A percentile compares a stretch with the other conserved stretches of the same genome.
Conservation (phyloP, 1,140 invertebrate species). For the Drosophila mauritiana region DNA sequence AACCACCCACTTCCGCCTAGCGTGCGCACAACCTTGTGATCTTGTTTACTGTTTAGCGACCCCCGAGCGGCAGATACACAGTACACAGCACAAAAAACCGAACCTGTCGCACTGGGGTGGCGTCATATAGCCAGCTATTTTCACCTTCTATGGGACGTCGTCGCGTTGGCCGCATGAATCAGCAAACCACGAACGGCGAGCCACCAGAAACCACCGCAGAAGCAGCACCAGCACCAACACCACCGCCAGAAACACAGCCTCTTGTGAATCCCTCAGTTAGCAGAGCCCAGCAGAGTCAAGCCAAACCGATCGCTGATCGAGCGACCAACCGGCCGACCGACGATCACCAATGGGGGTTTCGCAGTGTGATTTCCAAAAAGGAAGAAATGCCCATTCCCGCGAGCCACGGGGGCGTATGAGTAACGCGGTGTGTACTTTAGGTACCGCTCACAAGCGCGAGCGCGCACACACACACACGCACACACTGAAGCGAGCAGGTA, state of each 20-base stretch:
- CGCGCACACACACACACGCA: not conserved
- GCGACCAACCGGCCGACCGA: not conserved
- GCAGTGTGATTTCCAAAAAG: constrained; percentile 68
- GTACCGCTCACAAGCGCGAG: constrained; percentile 33
- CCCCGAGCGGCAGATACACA: constrained; percentile 43
- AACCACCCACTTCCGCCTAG: constrained; percentile 74
- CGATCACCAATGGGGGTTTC: constrained; percentile 61
- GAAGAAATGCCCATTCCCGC: constrained; percentile 61
- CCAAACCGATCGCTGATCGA: too few species aligned
- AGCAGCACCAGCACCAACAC: constrained; percentile 3
- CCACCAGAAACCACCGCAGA: constrained; percentile 13
- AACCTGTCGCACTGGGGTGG: constrained; percentile 76
- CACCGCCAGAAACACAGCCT: constrained; percentile 27
- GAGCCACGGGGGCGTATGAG: constrained; percentile 66
- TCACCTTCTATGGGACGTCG: constrained; percentile 78
- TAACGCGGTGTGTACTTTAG: constrained; percentile 41
- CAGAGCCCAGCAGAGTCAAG: not conserved
- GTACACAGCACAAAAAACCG: constrained; percentile 31
- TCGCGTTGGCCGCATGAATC: constrained; percentile 80
- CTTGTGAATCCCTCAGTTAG: constrained; percentile 62
- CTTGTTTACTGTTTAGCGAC: constrained; percentile 82
- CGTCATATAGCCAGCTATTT: constrained; percentile 78
- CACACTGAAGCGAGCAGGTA: constrained; percentile 12
- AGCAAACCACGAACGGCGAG: constrained; percentile 33
- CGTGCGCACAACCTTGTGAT: constrained; percentile 82